These are phyloP conservation scores for Xiphophorus maculatus DNA, from an alignment of 2,113 vertebrate genomes.

Conservation along the genomic window DNA sequence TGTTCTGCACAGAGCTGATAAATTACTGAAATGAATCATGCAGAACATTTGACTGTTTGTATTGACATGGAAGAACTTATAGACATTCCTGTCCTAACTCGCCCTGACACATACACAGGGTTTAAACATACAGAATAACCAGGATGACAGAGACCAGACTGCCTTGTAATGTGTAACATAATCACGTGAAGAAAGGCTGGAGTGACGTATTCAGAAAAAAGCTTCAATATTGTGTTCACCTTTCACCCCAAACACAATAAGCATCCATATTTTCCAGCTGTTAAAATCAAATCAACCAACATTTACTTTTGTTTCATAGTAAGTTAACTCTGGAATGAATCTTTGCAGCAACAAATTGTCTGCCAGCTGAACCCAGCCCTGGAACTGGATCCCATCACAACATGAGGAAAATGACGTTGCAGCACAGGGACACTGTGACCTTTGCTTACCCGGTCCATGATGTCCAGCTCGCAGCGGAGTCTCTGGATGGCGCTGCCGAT, in stretches of 20 bases:
- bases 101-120: background rate
- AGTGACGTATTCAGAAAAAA: background rate
- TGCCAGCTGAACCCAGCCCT: background rate
- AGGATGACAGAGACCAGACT: constrained; percentile 22
- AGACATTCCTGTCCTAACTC: constrained; percentile 1
- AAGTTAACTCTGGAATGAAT: constrained; percentile 21
- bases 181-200: constrained; percentile 4
- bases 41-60: background rate
- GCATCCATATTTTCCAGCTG: background rate
- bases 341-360: constrained; percentile 1
- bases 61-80: background rate
- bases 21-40: constrained; percentile 1
- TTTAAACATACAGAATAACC: background rate
- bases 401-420: background rate
- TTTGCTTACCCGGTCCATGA: constrained; percentile 93
- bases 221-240: background rate
- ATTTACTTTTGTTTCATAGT: constrained; percentile 6
- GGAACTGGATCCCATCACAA: constrained; percentile 23
- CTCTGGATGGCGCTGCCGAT: constrained; percentile 96
- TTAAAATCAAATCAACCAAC: background rate
- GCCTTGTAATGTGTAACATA: constrained; percentile 16
- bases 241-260: background rate
- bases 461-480: constrained; percentile 95
- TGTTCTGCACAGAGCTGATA: background rate
- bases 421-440: background rate